A percentile compares a stretch with the other conserved stretches of the same genome.
phyloP scores from a whole-genome alignment of 2,888 invertebrate species.

The Tinea trinotella region DNA sequence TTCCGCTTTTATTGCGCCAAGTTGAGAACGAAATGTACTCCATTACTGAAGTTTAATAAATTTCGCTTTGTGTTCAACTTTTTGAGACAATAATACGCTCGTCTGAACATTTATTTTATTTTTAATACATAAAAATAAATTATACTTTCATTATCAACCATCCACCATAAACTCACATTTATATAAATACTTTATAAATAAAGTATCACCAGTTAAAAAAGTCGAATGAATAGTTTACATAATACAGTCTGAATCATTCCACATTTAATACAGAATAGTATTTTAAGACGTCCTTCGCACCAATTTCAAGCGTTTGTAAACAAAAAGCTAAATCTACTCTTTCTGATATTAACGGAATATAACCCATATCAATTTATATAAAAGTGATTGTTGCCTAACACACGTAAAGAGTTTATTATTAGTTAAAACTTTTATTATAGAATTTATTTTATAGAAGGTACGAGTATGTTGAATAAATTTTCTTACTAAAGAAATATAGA shows the following conservation, averaged over 20 bases:
- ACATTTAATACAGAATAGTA: constrained; percentile 52
- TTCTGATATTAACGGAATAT: constrained; percentile 5
- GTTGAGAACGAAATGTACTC: constrained; percentile 14
- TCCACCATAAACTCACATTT: too few species aligned
- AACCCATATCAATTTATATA: neutral
- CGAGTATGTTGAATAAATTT: neutral
- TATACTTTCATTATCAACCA: too few species aligned
- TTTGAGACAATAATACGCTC: constrained; percentile 9
- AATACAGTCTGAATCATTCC: constrained; percentile 47
- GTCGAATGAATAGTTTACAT: constrained; percentile 13
- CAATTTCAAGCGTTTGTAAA: constrained; percentile 50
- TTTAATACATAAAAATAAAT: neutral
- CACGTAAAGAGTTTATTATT: too few species aligned
- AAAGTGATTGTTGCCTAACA: too few species aligned
- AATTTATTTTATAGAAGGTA: too few species aligned
- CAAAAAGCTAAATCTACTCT: constrained; percentile 43
- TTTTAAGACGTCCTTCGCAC: constrained; percentile 65
- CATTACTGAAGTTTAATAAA: constrained; percentile 14
- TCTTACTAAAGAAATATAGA: neutral
- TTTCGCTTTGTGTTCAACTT: constrained; percentile 11
- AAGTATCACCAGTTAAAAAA: too few species aligned
- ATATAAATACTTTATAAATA: too few species aligned
- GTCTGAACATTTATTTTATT: constrained; percentile 1
- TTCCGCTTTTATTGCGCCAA: constrained; percentile 34
- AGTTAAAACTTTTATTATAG: too few species aligned